A percentile compares a stretch with the other conserved stretches of the same genome.
These are phyloP conservation scores for Diploscapter pachys DNA, from an alignment of 1,140 invertebrate species.

Conservation along the genomic window DNA sequence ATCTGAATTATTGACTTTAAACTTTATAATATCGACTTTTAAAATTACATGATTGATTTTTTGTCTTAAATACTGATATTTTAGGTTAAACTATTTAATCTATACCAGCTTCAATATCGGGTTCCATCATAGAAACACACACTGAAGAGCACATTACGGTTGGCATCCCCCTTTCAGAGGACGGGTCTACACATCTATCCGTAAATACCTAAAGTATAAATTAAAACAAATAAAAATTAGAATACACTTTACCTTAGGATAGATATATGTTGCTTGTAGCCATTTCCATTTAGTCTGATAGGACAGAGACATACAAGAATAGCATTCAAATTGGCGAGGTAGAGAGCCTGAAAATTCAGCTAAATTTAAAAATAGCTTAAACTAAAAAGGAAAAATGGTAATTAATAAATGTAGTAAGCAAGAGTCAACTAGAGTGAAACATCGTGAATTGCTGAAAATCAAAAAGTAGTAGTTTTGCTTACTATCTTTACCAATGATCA, in stretches of 20 bases:
- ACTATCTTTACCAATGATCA: too few relatives aligned
- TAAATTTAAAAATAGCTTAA: too few relatives aligned
- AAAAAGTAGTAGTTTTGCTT: too few relatives aligned
- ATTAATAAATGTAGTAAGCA: too few relatives aligned
- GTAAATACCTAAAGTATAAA: constrained; percentile 47
- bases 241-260: constrained; percentile 44
- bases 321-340: constrained; percentile 50
- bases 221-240: constrained; percentile 10
- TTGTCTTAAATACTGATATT: not conserved
- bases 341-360: constrained; percentile 41
- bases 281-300: constrained; percentile 53
- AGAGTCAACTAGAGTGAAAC: too few relatives aligned
- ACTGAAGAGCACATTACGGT: constrained; percentile 49
- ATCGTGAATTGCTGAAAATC: too few relatives aligned
- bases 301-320: constrained; percentile 53
- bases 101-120: constrained; percentile 53
- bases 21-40: too few relatives aligned
- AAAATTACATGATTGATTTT: too few relatives aligned
- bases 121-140: constrained; percentile 50
- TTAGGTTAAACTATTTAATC: not conserved
- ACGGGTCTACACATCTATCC: constrained; percentile 47
- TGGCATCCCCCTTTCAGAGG: constrained; percentile 47
- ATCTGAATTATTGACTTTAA: too few relatives aligned
- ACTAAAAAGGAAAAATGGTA: too few relatives aligned
- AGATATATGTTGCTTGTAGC: constrained; percentile 48